Conservation (phyloP, 2,113 vertebrate species). For the Pachypanchax playfairii region DNA sequence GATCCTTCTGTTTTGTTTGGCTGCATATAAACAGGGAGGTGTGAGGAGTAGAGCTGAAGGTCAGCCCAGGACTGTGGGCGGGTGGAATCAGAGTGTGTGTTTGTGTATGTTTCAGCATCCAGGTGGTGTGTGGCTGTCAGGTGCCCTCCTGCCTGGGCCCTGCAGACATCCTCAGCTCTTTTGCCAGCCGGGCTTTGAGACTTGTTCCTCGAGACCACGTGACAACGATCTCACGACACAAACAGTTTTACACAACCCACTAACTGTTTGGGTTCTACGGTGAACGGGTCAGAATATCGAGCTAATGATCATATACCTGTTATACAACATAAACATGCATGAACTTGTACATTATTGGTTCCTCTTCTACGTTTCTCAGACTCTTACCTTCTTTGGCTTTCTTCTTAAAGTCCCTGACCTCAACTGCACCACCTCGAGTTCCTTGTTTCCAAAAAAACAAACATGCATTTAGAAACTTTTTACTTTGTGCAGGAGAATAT, state of each 20-base stretch:
- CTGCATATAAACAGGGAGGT: slow-evolving; percentile 61
- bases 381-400: slow-evolving; percentile 94
- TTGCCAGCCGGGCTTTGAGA: slow-evolving; percentile 54
- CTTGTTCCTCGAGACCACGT: slow-evolving; percentile 57
- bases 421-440: slow-evolving; percentile 87
- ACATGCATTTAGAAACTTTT: slow-evolving; percentile 37
- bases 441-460: slow-evolving; percentile 81
- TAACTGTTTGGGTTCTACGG: slow-evolving; percentile 26
- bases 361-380: slow-evolving; percentile 13
- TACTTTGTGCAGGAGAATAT: slow-evolving; percentile 35
- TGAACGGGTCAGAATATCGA: slow-evolving; percentile 15
- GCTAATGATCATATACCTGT: slow-evolving; percentile 23
- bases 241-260: slow-evolving; percentile 58
- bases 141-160: slow-evolving; percentile 59
- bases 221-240: slow-evolving; percentile 67
- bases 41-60: slow-evolving; percentile 56
- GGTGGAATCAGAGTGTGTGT: slow-evolving; percentile 41
- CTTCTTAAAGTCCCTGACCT: slow-evolving; percentile 93
- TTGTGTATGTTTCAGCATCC: slow-evolving; percentile 52
- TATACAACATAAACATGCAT: too few relatives aligned
- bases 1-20: slow-evolving; percentile 61
- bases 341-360: too few relatives aligned
- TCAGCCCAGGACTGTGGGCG: slow-evolving; percentile 62
- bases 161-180: slow-evolving; percentile 57
- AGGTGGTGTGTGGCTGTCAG: slow-evolving; percentile 71